Evolutionary conservation across 92 coral and sea anemone species (phyloP).

Genomic region (Anthopleura xanthogrammica): DNA sequence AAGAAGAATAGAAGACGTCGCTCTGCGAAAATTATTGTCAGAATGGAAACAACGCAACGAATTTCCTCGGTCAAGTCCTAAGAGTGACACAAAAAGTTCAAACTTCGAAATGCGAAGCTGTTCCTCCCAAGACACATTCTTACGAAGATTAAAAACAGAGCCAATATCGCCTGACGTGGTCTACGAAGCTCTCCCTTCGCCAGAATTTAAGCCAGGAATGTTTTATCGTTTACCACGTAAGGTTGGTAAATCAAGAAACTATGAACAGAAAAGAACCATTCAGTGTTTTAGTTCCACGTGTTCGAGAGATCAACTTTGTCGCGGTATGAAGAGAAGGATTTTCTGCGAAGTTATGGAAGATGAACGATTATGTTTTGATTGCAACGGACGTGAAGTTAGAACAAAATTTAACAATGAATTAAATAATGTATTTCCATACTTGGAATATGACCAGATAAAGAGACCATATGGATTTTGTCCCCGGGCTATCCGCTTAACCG

Average conservation of each 20-base stretch:
- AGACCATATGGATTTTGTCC: slow-evolving; percentile 84
- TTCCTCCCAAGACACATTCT: slow-evolving; percentile 18
- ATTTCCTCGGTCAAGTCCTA: slow-evolving; percentile 25
- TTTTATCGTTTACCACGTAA: slow-evolving; percentile 45
- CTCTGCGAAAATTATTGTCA: slow-evolving; percentile 9
- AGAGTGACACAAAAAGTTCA: not conserved
- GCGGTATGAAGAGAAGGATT: slow-evolving; percentile 37
- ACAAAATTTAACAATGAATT: slow-evolving; percentile 49
- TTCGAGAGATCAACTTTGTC: slow-evolving; percentile 45
- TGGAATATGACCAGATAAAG: slow-evolving; percentile 54
- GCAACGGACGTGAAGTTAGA: slow-evolving; percentile 59
- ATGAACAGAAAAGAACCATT: slow-evolving; percentile 7
- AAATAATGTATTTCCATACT: slow-evolving; percentile 54
- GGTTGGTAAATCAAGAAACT: slow-evolving; percentile 23
- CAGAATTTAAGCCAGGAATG: slow-evolving; percentile 65
- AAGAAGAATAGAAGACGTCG: slow-evolving; percentile 10
- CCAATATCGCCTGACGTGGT: slow-evolving; percentile 2
- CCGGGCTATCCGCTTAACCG: slow-evolving; percentile 62
- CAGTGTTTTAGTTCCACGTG: slow-evolving; percentile 20
- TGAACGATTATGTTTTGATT: slow-evolving; percentile 57
- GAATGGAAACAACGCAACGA: slow-evolving; percentile 3
- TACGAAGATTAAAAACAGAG: slow-evolving; percentile 20
- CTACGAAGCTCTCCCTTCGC: slow-evolving; percentile 44
- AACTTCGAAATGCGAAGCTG: not conserved
- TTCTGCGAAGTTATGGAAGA: slow-evolving; percentile 76